phyloP scores from a whole-genome alignment of 2,888 invertebrate genomes.

The Galeopsomyia nigrocyanea region DNA sequence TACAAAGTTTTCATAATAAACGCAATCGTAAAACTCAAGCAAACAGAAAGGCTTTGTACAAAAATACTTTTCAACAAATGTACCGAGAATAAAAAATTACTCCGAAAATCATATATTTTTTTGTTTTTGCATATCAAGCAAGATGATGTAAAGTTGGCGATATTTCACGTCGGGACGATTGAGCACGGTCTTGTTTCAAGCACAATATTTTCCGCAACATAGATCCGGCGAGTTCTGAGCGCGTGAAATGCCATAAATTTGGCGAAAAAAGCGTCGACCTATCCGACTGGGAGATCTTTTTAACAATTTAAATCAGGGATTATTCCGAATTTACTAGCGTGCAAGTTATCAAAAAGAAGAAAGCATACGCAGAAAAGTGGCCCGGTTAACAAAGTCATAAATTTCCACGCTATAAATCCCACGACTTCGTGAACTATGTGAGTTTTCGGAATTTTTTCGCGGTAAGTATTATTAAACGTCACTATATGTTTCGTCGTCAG shows the following conservation, averaged over 20 bases:
- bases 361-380: no score
- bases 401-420: conserved; percentile 4
- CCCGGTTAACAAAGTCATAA: conserved; percentile 3
- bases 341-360: not conserved
- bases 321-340: not conserved
- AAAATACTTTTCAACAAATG: no score
- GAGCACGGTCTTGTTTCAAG: not conserved
- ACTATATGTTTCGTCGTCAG: no score
- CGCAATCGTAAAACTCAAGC: no score
- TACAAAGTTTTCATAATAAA: no score
- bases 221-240: not conserved
- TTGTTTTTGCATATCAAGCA: no score
- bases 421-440: conserved; percentile 11
- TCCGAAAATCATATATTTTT: no score
- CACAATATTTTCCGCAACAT: not conserved
- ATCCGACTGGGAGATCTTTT: conserved; percentile 3
- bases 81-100: no score
- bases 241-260: not conserved
- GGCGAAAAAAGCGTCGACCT: conserved; percentile 3
- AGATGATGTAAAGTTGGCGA: no score
- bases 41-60: no score
- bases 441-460: conserved; percentile 1
- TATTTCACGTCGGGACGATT: not conserved
- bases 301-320: conserved; percentile 32
- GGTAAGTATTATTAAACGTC: no score